These are phyloP conservation scores for Nomada ruficornis DNA, from an alignment of 2,888 invertebrate genomes.

Conservation along the genomic window DNA sequence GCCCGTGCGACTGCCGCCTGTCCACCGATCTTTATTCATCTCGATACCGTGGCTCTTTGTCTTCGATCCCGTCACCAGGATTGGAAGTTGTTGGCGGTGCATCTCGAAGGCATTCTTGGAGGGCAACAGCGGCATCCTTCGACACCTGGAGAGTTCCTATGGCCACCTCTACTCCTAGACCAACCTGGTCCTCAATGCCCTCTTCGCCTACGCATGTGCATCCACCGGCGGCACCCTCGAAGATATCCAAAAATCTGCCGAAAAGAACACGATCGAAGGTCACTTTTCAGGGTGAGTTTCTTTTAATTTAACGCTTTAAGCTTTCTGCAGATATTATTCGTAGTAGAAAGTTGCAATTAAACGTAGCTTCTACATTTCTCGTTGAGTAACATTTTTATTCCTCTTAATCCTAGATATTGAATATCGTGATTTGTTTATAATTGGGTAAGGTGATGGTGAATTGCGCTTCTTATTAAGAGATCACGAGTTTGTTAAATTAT, in stretches of 20 bases:
- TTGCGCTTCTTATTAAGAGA: too few species aligned
- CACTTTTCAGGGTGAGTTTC: constrained; percentile 82
- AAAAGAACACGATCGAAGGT: constrained; percentile 82
- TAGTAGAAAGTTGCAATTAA: too few species aligned
- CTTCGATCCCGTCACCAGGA: constrained; percentile 82
- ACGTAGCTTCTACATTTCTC: too few species aligned
- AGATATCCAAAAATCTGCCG: constrained; percentile 73
- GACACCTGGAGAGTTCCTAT: constrained; percentile 80
- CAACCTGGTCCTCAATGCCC: constrained; percentile 85
- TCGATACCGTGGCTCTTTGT: constrained; percentile 82
- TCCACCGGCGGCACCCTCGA: constrained; percentile 75
- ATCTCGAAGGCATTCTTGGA: constrained; percentile 82
- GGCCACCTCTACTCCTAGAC: constrained; percentile 76
- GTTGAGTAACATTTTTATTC: too few species aligned
- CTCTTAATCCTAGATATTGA: too few species aligned
- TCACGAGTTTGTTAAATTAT: too few species aligned
- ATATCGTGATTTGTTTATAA: too few species aligned
- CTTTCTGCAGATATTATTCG: too few species aligned
- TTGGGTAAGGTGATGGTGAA: too few species aligned
- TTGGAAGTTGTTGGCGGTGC: constrained; percentile 79
- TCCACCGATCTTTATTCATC: constrained; percentile 81
- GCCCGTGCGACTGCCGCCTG: constrained; percentile 82
- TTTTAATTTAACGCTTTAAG: too few species aligned
- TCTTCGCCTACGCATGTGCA: constrained; percentile 84
- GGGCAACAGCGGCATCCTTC: constrained; percentile 80